phyloP scores from a whole-genome alignment of 2,797 vertebrate species.

The Poeciliopsis paucimaculata region DNA sequence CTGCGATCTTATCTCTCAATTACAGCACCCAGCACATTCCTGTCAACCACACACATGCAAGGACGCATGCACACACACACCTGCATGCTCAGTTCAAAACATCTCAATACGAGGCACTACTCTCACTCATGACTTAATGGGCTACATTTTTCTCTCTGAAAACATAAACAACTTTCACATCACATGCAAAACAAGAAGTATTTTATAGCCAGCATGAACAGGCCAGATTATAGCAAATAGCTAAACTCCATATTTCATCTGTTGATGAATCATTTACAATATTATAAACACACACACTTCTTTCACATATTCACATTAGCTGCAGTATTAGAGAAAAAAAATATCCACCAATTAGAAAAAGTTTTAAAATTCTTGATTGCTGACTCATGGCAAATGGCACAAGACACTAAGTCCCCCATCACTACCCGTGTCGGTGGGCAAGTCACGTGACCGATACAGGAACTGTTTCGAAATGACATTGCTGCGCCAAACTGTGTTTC shows the following conservation, averaged over 20 bases:
- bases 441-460: too few relatives aligned
- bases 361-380: slow-evolving; percentile 63
- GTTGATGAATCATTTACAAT: slow-evolving; percentile 27
- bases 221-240: neutral
- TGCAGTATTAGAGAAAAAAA: neutral
- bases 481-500: too few relatives aligned
- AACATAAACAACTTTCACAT: slow-evolving; percentile 12
- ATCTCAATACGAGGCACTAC: slow-evolving; percentile 40
- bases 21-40: slow-evolving; percentile 80
- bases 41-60: slow-evolving; percentile 68
- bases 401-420: slow-evolving; percentile 29
- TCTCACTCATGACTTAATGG: slow-evolving; percentile 20
- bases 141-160: slow-evolving; percentile 28
- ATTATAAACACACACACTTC: slow-evolving; percentile 12
- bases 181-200: neutral
- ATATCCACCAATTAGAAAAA: slow-evolving; percentile 45
- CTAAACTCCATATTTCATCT: slow-evolving; percentile 43
- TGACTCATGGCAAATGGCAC: slow-evolving; percentile 67
- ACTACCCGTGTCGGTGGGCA: neutral
- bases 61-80: slow-evolving; percentile 48
- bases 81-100: slow-evolving; percentile 57
- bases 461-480: too few relatives aligned
- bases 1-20: slow-evolving; percentile 79
- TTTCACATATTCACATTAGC: slow-evolving; percentile 41
- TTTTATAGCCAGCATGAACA: slow-evolving; percentile 5